Conservation (phyloP, 23 tunicate genomes). For the Aplidium turbinatum region DNA sequence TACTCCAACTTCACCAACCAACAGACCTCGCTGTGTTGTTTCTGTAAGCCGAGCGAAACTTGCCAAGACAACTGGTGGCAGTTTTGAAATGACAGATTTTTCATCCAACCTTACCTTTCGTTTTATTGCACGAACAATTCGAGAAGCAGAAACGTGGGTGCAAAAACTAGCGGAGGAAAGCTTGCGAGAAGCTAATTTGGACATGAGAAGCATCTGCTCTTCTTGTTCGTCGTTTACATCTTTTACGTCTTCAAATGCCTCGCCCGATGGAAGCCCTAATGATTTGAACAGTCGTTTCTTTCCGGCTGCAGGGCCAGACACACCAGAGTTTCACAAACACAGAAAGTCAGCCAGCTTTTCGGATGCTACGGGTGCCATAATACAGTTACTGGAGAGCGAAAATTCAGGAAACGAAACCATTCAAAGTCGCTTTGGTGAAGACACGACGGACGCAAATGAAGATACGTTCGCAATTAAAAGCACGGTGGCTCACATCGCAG, state of each 20-base stretch:
- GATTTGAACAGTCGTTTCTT: conserved; percentile 35
- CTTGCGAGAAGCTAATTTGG: conserved; percentile 71
- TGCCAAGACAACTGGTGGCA: conserved; percentile 70
- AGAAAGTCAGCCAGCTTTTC: conserved; percentile 72
- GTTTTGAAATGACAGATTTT: conserved; percentile 76
- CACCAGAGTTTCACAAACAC: neutral
- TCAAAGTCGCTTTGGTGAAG: neutral
- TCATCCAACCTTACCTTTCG: conserved; percentile 66
- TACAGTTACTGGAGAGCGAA: conserved; percentile 34
- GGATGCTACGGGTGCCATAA: conserved; percentile 51
- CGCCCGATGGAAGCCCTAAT: conserved; percentile 63
- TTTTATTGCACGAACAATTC: conserved; percentile 58
- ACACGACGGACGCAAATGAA: neutral
- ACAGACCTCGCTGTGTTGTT: conserved; percentile 63
- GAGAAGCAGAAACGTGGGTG: conserved; percentile 75
- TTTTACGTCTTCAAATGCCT: conserved; percentile 65
- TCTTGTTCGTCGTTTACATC: conserved; percentile 85
- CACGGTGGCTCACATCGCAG: conserved; percentile 46
- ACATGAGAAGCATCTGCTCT: conserved; percentile 85
- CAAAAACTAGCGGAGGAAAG: conserved; percentile 63
- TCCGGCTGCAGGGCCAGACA: neutral
- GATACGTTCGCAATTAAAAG: conserved; percentile 39
- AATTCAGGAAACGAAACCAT: neutral
- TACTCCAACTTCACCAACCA: conserved; percentile 29
- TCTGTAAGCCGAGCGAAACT: conserved; percentile 76